Evolutionary conservation across 2,888 invertebrate species (phyloP), one percentile per base, ranked within the genome.

Genomic region (Teleiodes luculella): DNA sequence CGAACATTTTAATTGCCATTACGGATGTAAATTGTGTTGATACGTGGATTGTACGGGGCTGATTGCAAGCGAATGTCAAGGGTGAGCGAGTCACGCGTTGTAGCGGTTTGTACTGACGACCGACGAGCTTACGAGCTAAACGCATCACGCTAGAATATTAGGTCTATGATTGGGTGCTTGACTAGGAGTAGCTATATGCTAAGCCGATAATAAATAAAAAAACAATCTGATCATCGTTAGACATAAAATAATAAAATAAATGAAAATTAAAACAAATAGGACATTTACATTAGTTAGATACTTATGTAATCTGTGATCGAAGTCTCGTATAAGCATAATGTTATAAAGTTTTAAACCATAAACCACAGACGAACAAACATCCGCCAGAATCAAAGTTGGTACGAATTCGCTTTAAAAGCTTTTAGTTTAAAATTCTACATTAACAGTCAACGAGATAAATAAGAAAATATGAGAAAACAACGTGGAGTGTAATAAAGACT

Each of bases 1-100:
- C 30, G 28, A 11, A 41, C 53, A 31, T 53, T 53, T 53, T 67
- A 69, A 65, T 62, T 61, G 64, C 58, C 57, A 68, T 68, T 70
- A 64, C 64, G 60, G 61, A 73, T 70, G 72, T 69, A 67, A 74
- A 73, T 73, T 67, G 60, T 65, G 64, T 70, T 70, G 41, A 41
- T 20, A 41, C 41, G 16, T 41, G 20, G 16, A 14, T 37, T 2
- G n/a, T 35, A 6, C 6, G 24, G 24, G 35, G 35, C 35, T 6
- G 37, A 14, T 6, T 37, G 14, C 13, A 3, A 14, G 37, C 14
- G 37, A 37, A 37, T 37, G 37, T 14, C 37, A 37, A 37, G 37
- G 37, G 37, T 37, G 37, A 37, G 16, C 37, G 14, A 14, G 37
- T 37, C 37, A 37, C 37, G 37, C 14, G 58, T 55, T 57, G 60